phyloP scores from a whole-genome alignment of 2,888 invertebrate species.

The Drosophila percnosoma region DNA sequence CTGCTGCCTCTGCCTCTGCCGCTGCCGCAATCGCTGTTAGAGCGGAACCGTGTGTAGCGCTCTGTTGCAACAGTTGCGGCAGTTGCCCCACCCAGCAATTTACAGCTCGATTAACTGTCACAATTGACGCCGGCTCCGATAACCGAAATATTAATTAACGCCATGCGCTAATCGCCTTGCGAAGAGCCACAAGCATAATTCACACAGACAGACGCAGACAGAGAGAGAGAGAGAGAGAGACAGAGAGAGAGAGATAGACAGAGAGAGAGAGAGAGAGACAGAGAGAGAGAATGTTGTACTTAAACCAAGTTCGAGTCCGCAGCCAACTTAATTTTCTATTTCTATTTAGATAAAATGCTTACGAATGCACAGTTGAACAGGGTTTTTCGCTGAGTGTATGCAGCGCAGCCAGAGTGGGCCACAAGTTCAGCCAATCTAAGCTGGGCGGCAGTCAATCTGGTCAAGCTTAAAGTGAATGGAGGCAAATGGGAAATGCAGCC shows the following conservation, averaged over 20 bases:
- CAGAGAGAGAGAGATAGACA: accelerated
- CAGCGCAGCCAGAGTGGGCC: conserved; percentile 7
- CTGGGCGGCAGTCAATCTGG: conserved; percentile 14
- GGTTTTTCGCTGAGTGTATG: background rate
- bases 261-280: background rate
- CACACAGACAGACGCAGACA: background rate
- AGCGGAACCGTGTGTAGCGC: conserved; percentile 26
- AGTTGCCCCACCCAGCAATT: conserved; percentile 45
- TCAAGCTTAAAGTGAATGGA: conserved; percentile 2
- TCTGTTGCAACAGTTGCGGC: conserved; percentile 28
- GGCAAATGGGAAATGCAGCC: conserved; percentile 47
- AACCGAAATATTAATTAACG: conserved; percentile 41
- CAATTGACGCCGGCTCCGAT: conserved; percentile 64
- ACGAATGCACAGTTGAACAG: background rate
- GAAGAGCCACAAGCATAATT: background rate
- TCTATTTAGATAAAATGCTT: background rate
- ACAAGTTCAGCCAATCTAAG: conserved; percentile 24
- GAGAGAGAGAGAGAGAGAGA: background rate
- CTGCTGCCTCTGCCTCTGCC: conserved; percentile 15
- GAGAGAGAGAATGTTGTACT: background rate
- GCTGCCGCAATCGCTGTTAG: conserved; percentile 21
- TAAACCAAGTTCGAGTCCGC: background rate
- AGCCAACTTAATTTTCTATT: background rate
- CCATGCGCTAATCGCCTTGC: conserved; percentile 22
- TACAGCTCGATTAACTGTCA: conserved; percentile 73